Base-by-base conservation (phyloP, 1,140 invertebrate genomes). In the fruit fly (Drosophila melanogaster) region DNA sequence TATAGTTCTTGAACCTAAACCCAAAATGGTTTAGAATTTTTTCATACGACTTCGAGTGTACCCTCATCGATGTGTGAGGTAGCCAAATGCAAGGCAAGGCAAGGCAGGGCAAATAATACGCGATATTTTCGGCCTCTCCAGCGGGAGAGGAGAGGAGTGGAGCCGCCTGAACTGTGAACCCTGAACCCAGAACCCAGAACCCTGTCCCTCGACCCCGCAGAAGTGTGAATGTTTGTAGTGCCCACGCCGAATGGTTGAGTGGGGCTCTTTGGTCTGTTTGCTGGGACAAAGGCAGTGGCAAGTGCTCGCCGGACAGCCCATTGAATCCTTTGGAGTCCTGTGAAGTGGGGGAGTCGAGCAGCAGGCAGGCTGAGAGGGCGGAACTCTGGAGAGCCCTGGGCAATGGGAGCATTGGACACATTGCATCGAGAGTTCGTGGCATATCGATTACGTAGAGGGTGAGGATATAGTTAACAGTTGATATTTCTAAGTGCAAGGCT, bases 301-400 rank as follows among this genome's bases (percentile, higher is more conserved):
- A 86, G 83, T 78, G 83, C 77, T 79, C 65, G 74, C 67, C 67
- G 75, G 72, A 85, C 77, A 77, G 77, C 66, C 75, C 79, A 79
- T 77, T 84, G 81, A 84, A 61, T 53, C 44, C 44, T 24, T 24
- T 22, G 44, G 44, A 46, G 81, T 44, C 55, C 74, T 58, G 54
- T 79, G 55, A 40, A 81, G 65, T 66, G 64, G 24, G 19, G 22
- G 40, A 24, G 17, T 22, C 56, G 44, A 67, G 58, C 14, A 57
- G 58, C 15, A 56, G 46, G 46, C 37, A 51, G 58, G 14, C 22
- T 53, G 37, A 51, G 67, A 33, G 33, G 44, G 8, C 3, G 56
- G 38, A 38, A 37, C 50, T 70, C 33, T 70, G 35, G 56, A 69
- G 66, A 55, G 66, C 35, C 30, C 38, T 53, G 49, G 38, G 49